Percentiles rank a stretch among this genome's conserved stretches.
Evolutionary conservation across 2,113 vertebrate species (phyloP).

Genomic region (Columbina picui): DNA sequence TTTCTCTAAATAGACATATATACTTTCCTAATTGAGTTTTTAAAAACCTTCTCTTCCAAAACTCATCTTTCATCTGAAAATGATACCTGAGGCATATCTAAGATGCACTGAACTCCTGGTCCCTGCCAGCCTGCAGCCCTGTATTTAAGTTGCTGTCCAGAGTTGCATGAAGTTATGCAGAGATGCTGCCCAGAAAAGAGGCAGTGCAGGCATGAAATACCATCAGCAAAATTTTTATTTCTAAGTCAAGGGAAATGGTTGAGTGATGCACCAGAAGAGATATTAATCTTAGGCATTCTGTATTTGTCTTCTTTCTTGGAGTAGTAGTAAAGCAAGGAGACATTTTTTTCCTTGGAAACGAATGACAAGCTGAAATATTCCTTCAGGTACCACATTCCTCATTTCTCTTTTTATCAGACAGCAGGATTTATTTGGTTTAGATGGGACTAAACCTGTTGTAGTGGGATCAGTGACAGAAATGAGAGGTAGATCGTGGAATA

Average conservation of each 20-base stretch:
- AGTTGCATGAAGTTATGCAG: background rate
- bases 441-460: background rate
- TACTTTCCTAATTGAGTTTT: background rate
- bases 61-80: background rate
- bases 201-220: background rate
- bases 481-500: background rate
- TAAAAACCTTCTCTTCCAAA: background rate
- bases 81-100: background rate
- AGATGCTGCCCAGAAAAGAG: background rate
- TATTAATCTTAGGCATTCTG: constrained; percentile 29
- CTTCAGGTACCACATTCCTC: constrained; percentile 30
- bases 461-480: background rate
- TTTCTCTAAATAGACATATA: background rate
- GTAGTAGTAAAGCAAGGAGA: constrained; percentile 33
- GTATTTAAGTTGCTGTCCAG: background rate
- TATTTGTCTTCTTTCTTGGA: constrained; percentile 17
- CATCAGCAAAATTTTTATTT: constrained; percentile 8
- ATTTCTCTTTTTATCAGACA: constrained; percentile 45
- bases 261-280: constrained; percentile 6
- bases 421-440: constrained; percentile 33
- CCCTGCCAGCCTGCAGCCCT: background rate
- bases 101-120: background rate
- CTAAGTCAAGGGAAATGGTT: background rate
- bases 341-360: constrained; percentile 22
- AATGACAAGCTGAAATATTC: constrained; percentile 51